phyloP scores from a whole-genome alignment of 2,113 vertebrate genomes.

The Heterochromis multidens region DNA sequence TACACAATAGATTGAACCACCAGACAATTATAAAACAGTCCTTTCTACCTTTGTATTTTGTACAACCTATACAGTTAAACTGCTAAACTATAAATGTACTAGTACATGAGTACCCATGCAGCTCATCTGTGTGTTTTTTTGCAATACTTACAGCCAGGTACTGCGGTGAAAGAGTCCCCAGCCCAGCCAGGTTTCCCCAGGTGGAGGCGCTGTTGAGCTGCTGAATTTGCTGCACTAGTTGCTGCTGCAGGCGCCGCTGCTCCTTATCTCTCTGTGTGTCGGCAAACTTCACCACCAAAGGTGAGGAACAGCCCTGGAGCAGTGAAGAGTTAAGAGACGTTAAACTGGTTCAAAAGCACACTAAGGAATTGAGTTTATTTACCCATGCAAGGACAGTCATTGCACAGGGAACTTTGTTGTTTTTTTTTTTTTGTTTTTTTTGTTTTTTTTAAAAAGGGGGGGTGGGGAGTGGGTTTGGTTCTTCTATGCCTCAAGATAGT shows the following conservation, averaged over 20 bases:
- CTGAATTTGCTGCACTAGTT: slow-evolving; percentile 95
- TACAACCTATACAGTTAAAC: background rate
- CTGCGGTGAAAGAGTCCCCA: slow-evolving; percentile 91
- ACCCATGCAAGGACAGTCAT: background rate
- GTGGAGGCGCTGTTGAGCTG: slow-evolving; percentile 96
- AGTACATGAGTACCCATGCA: background rate
- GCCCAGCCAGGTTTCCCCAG: slow-evolving; percentile 94
- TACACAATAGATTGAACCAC: too few species aligned
- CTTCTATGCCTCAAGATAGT: slow-evolving; percentile 24
- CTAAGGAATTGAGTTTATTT: background rate
- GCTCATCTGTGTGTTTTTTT: background rate
- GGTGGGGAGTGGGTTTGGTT: background rate
- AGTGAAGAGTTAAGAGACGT: slow-evolving; percentile 9
- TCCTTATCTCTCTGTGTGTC: slow-evolving; percentile 98
- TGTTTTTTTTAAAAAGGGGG: background rate
- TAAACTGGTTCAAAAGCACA: background rate
- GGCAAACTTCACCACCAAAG: slow-evolving; percentile 95
- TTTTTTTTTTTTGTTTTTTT: fast-evolving
- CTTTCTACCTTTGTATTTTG: background rate
- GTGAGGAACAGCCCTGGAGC: slow-evolving; percentile 93
- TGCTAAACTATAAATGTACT: background rate
- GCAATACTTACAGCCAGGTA: slow-evolving; percentile 91
- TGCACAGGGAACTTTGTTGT: background rate
- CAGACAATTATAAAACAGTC: too few species aligned
- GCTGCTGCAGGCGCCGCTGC: slow-evolving; percentile 94